These are phyloP conservation scores for Gibbula magus DNA, from an alignment of 2,888 invertebrate genomes.

Conservation along the genomic window DNA sequence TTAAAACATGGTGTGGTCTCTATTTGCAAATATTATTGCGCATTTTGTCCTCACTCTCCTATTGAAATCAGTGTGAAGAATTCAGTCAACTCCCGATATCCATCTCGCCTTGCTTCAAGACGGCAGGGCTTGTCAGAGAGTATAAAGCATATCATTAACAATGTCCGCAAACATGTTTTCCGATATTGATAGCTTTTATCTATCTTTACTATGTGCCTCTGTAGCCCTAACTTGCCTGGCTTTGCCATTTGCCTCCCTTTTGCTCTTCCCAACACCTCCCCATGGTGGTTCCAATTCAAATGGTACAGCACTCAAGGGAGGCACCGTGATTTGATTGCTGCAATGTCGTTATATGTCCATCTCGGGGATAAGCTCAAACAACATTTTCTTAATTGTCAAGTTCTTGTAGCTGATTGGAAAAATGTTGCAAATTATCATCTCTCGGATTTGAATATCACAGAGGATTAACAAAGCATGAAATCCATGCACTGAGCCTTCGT, in stretches of 20 bases:
- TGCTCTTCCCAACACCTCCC: background rate
- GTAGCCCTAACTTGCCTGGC: background rate
- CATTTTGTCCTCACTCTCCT: background rate
- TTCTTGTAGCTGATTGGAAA: too few species aligned
- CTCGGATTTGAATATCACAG: too few species aligned
- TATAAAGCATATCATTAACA: background rate
- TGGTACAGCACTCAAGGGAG: background rate
- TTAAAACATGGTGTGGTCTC: background rate
- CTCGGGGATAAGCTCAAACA: background rate
- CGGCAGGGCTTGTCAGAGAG: background rate
- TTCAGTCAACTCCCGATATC: background rate
- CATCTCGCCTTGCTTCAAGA: background rate
- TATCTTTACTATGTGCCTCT: background rate
- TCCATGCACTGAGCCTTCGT: too few species aligned
- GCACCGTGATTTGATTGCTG: slow-evolving; percentile 6
- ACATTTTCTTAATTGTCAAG: too few species aligned
- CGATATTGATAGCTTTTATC: background rate
- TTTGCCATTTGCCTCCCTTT: background rate
- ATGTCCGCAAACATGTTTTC: slow-evolving; percentile 4
- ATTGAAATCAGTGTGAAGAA: background rate
- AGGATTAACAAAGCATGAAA: too few species aligned
- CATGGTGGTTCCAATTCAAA: background rate
- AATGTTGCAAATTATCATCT: too few species aligned
- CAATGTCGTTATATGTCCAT: background rate
- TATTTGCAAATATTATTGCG: slow-evolving; percentile 3